These are phyloP conservation scores for Papilio gigon DNA, from an alignment of 2,888 invertebrate species.

Conservation along the genomic window DNA sequence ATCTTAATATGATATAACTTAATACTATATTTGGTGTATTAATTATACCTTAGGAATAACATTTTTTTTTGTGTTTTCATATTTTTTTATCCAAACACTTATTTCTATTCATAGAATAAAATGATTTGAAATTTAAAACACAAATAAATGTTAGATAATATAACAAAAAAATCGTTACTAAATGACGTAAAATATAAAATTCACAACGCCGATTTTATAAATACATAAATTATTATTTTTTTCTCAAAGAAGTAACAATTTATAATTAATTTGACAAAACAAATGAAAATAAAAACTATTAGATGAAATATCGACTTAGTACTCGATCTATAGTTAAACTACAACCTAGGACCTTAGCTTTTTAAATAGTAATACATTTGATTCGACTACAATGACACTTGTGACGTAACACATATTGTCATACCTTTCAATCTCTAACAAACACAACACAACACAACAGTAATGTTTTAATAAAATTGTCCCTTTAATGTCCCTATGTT, in stretches of 20 bases:
- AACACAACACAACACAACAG: too few species aligned
- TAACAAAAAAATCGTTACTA: neutral
- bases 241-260: neutral
- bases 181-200: neutral
- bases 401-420: too few species aligned
- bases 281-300: neutral
- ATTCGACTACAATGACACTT: too few species aligned
- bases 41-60: neutral
- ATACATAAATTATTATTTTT: neutral
- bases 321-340: neutral
- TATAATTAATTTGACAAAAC: neutral
- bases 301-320: neutral
- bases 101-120: neutral
- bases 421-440: too few species aligned
- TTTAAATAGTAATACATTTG: neutral
- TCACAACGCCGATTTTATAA: neutral
- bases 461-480: too few species aligned
- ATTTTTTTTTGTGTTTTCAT: conserved; percentile 11
- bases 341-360: neutral
- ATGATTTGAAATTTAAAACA: neutral
- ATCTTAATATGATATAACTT: neutral
- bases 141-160: neutral
- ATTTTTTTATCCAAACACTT: neutral
- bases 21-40: neutral
- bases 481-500: too few species aligned